phyloP scores from a whole-genome alignment of 2,888 invertebrate species.

The Pheosia tremula region DNA sequence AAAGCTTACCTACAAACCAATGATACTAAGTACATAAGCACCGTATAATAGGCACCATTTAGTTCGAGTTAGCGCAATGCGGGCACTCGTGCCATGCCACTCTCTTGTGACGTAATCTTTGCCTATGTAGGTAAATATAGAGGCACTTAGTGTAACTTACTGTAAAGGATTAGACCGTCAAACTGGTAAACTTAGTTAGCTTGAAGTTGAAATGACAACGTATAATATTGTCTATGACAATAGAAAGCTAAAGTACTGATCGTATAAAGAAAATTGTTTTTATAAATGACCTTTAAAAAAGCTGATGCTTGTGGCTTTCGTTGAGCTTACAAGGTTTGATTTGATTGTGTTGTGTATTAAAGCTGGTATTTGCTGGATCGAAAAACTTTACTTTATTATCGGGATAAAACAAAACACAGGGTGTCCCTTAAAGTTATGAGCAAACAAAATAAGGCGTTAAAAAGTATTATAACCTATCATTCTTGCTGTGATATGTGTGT shows the following conservation, averaged over 20 bases:
- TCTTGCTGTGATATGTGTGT: no score
- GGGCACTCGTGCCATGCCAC: conserved; percentile 15
- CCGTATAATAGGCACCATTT: conserved; percentile 25
- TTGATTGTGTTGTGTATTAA: no score
- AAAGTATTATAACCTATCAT: no score
- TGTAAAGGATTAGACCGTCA: conserved; percentile 3
- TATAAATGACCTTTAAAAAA: no score
- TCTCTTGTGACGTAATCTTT: conserved; percentile 13
- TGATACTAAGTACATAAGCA: conserved; percentile 15
- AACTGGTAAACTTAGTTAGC: conserved; percentile 1
- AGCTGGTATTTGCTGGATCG: no score
- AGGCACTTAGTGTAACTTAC: conserved; percentile 1
- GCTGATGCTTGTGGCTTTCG: no score
- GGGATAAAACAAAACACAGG: no score
- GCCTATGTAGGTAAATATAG: conserved; percentile 6
- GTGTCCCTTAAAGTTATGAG: no score
- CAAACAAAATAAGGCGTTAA: no score
- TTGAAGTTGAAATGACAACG: neutral
- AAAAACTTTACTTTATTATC: no score
- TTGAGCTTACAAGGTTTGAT: no score
- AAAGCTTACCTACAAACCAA: conserved; percentile 2
- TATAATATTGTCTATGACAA: neutral
- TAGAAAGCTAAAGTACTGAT: neutral
- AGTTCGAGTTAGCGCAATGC: conserved; percentile 35
- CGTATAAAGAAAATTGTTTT: no score